A percentile compares a stretch with the other conserved stretches of the same genome.
phyloP scores from a whole-genome alignment of 2,888 invertebrate genomes.

The Chironomus riparius region DNA sequence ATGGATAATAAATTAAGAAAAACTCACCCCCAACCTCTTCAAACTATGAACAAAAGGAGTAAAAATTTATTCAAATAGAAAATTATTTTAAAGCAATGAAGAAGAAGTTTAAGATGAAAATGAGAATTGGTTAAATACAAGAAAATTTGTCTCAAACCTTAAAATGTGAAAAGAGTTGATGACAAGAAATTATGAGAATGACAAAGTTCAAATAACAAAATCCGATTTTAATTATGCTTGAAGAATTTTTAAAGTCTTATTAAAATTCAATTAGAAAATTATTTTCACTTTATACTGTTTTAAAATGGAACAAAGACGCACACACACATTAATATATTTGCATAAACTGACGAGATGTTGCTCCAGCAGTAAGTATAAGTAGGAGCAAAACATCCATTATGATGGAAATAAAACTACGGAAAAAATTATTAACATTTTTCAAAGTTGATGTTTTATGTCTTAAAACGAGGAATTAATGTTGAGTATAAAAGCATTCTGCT shows the following conservation, averaged over 20 bases:
- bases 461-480: too few relatives aligned
- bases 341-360: too few relatives aligned
- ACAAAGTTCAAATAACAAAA: background rate
- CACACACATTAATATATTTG: background rate
- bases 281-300: background rate
- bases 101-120: too few relatives aligned
- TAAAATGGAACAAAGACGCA: background rate
- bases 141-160: background rate
- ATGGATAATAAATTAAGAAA: background rate
- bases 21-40: background rate
- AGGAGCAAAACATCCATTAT: background rate
- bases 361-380: too few relatives aligned
- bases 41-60: too few relatives aligned
- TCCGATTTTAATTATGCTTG: background rate
- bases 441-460: too few relatives aligned
- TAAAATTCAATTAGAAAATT: conserved; percentile 1
- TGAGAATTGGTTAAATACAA: background rate
- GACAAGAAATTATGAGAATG: background rate
- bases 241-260: conserved; percentile 1
- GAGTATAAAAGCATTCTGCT: too few relatives aligned
- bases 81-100: too few relatives aligned
- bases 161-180: background rate
- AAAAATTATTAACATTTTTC: too few relatives aligned
- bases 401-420: too few relatives aligned
- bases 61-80: too few relatives aligned